Base-by-base conservation (phyloP, 2,113 vertebrate species). In the Xenotilapia flavipinnis region DNA sequence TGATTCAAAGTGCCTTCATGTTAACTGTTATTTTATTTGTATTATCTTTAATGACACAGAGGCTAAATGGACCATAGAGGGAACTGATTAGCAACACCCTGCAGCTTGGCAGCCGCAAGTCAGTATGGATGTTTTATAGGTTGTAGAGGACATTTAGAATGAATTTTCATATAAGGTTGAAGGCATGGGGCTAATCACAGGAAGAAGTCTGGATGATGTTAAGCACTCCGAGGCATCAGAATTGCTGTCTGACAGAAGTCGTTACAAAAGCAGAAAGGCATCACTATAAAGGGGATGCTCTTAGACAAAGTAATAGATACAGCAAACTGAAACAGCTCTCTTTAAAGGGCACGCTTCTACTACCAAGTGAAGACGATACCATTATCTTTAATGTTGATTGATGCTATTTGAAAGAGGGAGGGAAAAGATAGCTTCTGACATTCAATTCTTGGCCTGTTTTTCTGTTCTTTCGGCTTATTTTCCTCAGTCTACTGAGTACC, bases 1-100 rank as follows among this genome's bases (percentile, higher is more conserved):
- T 68, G 80, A 89, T 93, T 92, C 82, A 93, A 92, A 93, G 88
- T 90, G 93, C 87, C 89, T 94, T 87, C 93, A 85, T 94, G 91
- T 95, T 95, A 94, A 94, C 92, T 90, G 91, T 96, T 95, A 91
- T 95, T 96, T 96, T 95, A 95, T 96, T 96, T 95, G 95, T 96
- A 95, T 96, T 95, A 95, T 96, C 93, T 95, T 94, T 96, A 95
- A 96, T 95, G 94, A 91, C 94, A 94, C 91, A 93, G 93, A 93
- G 91, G 90, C 93, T 94, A 96, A 96, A 96, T 95, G 94, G 94
- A 95, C 92, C 95, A 93, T 93, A 93, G 91, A 95, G 85, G 87
- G 91, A 96, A 90, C 90, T 95, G 93, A 95, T 95, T 95, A 96
- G 94, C 90, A 90, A 81, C 88, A 87, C 70, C 92, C 91, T 84